These are phyloP conservation scores for Sander vitreus DNA, from an alignment of 2,113 vertebrate species.

Conservation along the genomic window DNA sequence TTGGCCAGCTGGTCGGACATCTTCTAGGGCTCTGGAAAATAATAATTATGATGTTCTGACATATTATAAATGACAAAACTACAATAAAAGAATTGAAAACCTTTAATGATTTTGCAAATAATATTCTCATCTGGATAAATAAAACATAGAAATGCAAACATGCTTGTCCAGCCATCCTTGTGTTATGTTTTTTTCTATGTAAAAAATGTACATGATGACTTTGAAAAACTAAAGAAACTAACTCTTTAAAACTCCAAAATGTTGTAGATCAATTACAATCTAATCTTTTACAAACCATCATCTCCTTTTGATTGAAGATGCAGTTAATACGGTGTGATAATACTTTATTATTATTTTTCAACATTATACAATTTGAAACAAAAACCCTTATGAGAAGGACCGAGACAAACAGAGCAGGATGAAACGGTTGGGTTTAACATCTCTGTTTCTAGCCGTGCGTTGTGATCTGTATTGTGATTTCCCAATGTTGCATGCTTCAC, in stretches of 20 bases:
- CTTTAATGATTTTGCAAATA: constrained; percentile 93
- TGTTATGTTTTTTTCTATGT: constrained; percentile 83
- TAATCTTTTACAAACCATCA: constrained; percentile 53
- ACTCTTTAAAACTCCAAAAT: constrained; percentile 64
- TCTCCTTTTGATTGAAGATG: constrained; percentile 25
- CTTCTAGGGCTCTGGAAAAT: not conserved
- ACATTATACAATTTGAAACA: constrained; percentile 64
- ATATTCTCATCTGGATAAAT: constrained; percentile 89
- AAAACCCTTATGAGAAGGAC: constrained; percentile 48
- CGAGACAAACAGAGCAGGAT: constrained; percentile 49
- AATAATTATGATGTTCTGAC: not conserved
- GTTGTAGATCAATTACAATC: constrained; percentile 46
- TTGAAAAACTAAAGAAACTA: constrained; percentile 73
- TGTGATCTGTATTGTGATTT: constrained; percentile 52
- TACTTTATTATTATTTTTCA: constrained; percentile 51
- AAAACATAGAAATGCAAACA: constrained; percentile 91
- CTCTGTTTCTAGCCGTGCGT: constrained; percentile 47
- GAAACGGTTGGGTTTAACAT: constrained; percentile 48
- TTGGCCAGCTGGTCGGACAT: not conserved
- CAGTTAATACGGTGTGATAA: constrained; percentile 63
- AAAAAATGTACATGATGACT: constrained; percentile 87
- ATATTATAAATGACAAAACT: constrained; percentile 1
- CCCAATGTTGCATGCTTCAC: constrained; percentile 64
- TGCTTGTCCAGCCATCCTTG: constrained; percentile 84
- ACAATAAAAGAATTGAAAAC: constrained; percentile 88